Conservation (phyloP, 2,797 vertebrate genomes). For the Platalea minor region DNA sequence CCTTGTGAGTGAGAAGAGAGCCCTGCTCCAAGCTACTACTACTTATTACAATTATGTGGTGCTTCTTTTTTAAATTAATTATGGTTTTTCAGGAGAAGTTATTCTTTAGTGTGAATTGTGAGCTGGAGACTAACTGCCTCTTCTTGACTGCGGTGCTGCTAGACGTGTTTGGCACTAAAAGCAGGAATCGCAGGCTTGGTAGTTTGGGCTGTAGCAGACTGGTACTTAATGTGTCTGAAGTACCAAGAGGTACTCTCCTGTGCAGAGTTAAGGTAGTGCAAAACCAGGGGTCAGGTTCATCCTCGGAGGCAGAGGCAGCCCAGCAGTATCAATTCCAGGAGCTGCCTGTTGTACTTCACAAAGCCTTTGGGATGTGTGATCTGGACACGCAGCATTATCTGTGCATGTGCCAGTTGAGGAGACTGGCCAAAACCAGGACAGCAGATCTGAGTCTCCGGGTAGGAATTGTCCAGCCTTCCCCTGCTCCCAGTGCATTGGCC, state of each 20-base stretch:
- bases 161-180: neutral
- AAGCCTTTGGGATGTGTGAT: neutral
- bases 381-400: neutral
- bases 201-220: neutral
- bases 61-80: neutral
- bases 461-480: neutral
- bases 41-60: neutral
- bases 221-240: neutral
- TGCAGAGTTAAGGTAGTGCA: neutral
- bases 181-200: neutral
- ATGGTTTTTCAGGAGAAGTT: neutral
- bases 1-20: neutral
- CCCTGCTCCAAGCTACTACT: neutral
- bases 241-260: neutral
- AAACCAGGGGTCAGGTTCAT: neutral
- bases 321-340: neutral
- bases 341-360: neutral
- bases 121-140: neutral
- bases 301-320: neutral
- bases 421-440: neutral
- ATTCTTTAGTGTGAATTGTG: neutral
- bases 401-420: neutral
- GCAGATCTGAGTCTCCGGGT: neutral
- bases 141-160: neutral
- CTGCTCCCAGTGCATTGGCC: fast-evolving